Evolutionary conservation across 2,797 vertebrate genomes (phyloP).

Genomic region (Molossus molossus): DNA sequence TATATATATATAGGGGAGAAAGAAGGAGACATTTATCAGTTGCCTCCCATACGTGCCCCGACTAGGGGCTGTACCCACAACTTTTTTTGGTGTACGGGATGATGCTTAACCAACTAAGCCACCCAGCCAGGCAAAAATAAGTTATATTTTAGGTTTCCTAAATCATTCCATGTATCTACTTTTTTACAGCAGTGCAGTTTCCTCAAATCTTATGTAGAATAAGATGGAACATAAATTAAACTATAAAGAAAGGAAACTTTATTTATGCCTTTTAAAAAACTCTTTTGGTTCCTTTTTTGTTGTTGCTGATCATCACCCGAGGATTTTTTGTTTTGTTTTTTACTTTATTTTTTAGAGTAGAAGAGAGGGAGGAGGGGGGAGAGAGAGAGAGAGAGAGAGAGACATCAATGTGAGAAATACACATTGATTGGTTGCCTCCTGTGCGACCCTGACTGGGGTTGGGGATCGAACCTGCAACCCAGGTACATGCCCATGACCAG

Average conservation of each 20-base stretch:
- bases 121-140: not conserved
- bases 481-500: no score
- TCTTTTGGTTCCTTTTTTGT: not conserved
- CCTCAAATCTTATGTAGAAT: not conserved
- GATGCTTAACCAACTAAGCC: not conserved
- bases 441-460: no score
- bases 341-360: no score
- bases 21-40: not conserved
- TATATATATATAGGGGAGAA: not conserved
- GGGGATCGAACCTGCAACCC: no score
- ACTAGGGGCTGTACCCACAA: not conserved
- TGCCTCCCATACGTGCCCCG: not conserved
- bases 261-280: not conserved
- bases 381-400: no score
- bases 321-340: no score
- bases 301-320: no score
- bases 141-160: conserved; percentile 6
- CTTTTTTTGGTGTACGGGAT: not conserved
- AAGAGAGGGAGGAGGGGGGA: no score
- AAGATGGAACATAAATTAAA: conserved; percentile 18
- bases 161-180: not conserved
- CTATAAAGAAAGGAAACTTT: not conserved
- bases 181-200: not conserved
- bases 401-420: no score
- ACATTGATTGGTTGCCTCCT: no score